A percentile compares a stretch with the other conserved stretches of the same genome.
phyloP scores from a whole-genome alignment of 2,113 vertebrate genomes.

The Apteryx mantelli region DNA sequence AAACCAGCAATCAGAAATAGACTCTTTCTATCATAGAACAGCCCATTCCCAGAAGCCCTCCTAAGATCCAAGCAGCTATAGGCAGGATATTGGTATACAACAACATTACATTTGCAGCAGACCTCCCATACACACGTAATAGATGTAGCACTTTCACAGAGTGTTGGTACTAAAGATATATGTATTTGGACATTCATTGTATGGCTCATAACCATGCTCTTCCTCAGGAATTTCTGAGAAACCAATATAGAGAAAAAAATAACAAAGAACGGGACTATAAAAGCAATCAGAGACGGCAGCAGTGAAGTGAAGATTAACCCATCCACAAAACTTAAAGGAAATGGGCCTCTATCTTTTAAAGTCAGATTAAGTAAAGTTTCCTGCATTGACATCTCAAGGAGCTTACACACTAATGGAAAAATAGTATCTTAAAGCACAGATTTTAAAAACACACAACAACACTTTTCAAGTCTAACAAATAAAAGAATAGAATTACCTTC shows the following conservation, averaged over 20 bases:
- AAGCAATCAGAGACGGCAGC: not conserved
- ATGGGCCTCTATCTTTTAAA: not conserved
- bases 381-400: not conserved
- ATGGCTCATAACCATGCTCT: not conserved
- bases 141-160: not conserved
- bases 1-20: not conserved
- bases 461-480: not conserved
- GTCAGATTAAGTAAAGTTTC: not conserved
- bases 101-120: not conserved
- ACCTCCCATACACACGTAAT: not conserved
- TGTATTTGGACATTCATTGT: not conserved
- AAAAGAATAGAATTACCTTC: not conserved
- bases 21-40: not conserved
- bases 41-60: not conserved
- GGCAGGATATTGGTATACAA: not conserved
- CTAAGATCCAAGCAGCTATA: not conserved
- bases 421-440: not conserved
- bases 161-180: not conserved
- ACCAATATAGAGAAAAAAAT: not conserved
- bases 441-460: not conserved
- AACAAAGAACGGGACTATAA: not conserved
- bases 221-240: not conserved
- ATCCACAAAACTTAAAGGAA: not conserved
- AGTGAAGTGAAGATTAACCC: not conserved
- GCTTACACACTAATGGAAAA: not conserved